A percentile compares a stretch with the other conserved stretches of the same genome.
Evolutionary conservation across 2,888 invertebrate genomes (phyloP).

Genomic region (Drosophila macrospina): DNA sequence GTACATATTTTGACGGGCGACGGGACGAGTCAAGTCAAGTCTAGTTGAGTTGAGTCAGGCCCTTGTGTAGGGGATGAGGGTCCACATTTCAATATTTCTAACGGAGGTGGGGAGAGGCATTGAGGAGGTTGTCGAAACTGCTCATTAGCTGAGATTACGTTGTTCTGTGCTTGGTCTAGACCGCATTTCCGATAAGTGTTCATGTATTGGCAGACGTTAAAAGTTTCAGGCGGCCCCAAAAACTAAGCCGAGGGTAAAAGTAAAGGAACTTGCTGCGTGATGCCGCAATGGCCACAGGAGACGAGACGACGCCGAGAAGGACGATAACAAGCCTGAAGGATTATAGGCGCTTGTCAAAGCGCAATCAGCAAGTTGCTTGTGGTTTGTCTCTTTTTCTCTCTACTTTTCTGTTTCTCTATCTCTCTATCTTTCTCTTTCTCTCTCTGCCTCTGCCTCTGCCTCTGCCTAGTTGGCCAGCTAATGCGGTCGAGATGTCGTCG

Average conservation of each 20-base stretch:
- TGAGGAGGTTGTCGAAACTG: conserved; percentile 38
- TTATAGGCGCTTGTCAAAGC: conserved; percentile 54
- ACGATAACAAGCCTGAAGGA: conserved; percentile 25
- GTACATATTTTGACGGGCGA: conserved; percentile 45
- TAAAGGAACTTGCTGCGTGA: conserved; percentile 53
- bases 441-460: conserved; percentile 1
- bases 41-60: conserved; percentile 9
- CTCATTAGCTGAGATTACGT: conserved; percentile 74
- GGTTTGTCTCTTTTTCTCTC: conserved; percentile 40
- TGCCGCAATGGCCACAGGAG: conserved; percentile 58
- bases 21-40: conserved; percentile 11
- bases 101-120: not conserved
- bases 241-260: conserved; percentile 70
- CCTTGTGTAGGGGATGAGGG: not conserved
- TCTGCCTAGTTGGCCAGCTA: conserved; percentile 66
- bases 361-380: conserved; percentile 70
- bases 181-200: conserved; percentile 80
- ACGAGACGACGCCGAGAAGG: conserved; percentile 16
- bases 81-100: conserved; percentile 10
- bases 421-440: conserved; percentile 16
- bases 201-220: conserved; percentile 70
- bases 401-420: no score
- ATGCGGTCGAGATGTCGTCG: conserved; percentile 70
- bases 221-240: conserved; percentile 52
- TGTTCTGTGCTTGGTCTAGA: conserved; percentile 58